A percentile compares a stretch with the other conserved stretches of the same genome.
Conservation (phyloP, 2,888 invertebrate species). For the Osedax frankpressi region DNA sequence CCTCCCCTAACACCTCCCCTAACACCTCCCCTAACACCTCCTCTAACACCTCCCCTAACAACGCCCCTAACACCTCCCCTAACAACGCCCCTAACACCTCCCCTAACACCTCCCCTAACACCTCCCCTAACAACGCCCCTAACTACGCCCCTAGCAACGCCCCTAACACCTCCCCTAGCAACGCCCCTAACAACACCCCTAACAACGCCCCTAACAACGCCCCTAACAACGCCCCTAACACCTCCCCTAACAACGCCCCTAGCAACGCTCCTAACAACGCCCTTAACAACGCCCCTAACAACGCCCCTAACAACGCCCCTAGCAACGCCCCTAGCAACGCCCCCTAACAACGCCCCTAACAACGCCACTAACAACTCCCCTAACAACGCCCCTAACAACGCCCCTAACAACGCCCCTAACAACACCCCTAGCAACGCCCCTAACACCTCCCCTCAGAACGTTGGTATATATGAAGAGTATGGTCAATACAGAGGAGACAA, state of each 20-base stretch:
- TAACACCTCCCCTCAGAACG: constrained; percentile 50
- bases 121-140: neutral
- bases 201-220: no score
- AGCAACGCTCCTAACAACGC: neutral
- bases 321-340: neutral
- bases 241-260: neutral
- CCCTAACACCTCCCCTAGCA: no score
- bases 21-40: constrained; percentile 85
- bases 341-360: no score
- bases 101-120: neutral
- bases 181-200: no score
- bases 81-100: neutral
- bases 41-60: neutral
- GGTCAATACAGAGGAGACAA: constrained; percentile 42
- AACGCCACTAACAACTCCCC: constrained; percentile 50
- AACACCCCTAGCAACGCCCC: neutral
- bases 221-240: no score
- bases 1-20: constrained; percentile 83
- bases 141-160: neutral
- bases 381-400: neutral
- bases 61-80: neutral
- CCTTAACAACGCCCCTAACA: neutral
- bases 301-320: neutral
- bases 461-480: constrained; percentile 45
- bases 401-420: neutral